A percentile compares a stretch with the other conserved stretches of the same genome.
Conservation (phyloP, 2,113 vertebrate species). For the Chloropsis cyanopogon region DNA sequence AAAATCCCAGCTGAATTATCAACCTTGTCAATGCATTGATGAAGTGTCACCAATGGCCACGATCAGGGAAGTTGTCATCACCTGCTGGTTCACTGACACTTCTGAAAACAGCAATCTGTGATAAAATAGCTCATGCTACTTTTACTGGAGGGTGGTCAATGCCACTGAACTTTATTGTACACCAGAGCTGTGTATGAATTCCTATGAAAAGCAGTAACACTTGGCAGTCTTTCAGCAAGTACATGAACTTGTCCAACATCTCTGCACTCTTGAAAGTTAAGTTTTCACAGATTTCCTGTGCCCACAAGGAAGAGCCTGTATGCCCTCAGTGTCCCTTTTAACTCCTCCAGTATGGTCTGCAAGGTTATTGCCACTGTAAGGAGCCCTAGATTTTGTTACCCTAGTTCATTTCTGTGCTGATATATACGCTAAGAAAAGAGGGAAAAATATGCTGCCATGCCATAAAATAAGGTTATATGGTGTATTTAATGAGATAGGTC, state of each 20-base stretch:
- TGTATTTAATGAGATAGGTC: not conserved
- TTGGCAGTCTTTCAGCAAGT: not conserved
- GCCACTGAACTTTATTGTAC: not conserved
- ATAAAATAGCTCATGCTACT: not conserved
- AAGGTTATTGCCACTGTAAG: not conserved
- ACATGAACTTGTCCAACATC: not conserved
- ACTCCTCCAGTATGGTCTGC: not conserved
- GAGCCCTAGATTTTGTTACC: not conserved
- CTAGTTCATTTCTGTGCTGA: not conserved
- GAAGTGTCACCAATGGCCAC: not conserved
- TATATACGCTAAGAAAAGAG: not conserved
- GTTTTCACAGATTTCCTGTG: not conserved
- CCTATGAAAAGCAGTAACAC: not conserved
- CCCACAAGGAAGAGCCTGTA: not conserved
- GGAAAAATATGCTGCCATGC: not conserved
- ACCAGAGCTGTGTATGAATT: not conserved
- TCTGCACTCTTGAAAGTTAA: not conserved
- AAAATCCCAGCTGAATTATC: not conserved
- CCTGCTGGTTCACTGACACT: not conserved
- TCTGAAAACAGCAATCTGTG: not conserved
- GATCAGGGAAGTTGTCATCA: not conserved
- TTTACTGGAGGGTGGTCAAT: not conserved
- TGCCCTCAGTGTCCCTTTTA: not conserved
- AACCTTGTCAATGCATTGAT: not conserved
- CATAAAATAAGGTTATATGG: not conserved